Evolutionary conservation across 2,797 vertebrate genomes (phyloP), one percentile per base, ranked within the genome.

Genomic region (Silurus lanzhouensis): DNA sequence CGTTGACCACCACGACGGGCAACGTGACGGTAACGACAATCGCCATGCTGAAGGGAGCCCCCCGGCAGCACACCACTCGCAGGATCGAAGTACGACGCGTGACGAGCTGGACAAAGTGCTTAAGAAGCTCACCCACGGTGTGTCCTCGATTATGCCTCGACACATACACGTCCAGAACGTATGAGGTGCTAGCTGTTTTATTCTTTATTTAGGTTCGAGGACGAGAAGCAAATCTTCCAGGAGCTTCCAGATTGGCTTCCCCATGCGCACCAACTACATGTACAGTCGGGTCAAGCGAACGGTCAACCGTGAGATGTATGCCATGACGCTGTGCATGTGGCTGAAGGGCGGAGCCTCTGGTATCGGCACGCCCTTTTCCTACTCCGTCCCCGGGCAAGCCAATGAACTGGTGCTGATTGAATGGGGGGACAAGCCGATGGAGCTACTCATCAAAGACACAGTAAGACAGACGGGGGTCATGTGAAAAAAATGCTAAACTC

Each of bases 371-470:
- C 96, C 96, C 0, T 96, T 97, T 87, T 97, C 96, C 13, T 97
- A 97, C 91, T 96, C 96, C 0, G 95, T 95, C 1, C 95, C 96
- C 0, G 96, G 95, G 67, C 96, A 97, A 90, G 92, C 96, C 71
- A 97, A 97, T 3, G 96, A 97, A 75, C 90, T 97, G 88, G 96
- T 96, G 84, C 95, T 97, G 72, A 96, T 97, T 0, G 96, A 96
- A 90, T 96, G 95, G 96, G 96, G 94, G 3, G 94, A 91, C 92
- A 96, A 96, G 81, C 95, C 96, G 3, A 94, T 96, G 88, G 96
- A 97, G 81, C 92, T 97, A 88, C 95, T 97, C 81, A 91, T 97
- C 0, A 94, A 97, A 13, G 94, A 95, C 90, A 94, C 25, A 74
- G 87, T 82, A 17, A 83, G 48, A 77, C 8, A 60, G 5, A n/a